Evolutionary conservation across 2,113 vertebrate species (phyloP), one percentile per base, ranked within the genome.

Genomic region (Rafetus swinhoei): DNA sequence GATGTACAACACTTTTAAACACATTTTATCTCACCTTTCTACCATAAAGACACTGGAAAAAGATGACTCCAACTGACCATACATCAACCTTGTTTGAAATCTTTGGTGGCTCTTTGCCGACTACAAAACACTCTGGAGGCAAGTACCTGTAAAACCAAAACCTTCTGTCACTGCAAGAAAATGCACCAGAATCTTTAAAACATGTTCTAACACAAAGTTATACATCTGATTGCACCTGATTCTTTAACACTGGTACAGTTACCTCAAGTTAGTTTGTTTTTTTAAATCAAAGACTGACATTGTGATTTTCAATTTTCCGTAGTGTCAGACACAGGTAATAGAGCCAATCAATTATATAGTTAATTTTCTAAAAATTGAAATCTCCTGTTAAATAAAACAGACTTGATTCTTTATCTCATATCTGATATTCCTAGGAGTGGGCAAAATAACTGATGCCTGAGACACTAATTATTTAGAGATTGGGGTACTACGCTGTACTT

Each of bases 11-110:
- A 59, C 87, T 83, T 87, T 56, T 13, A 87, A 21, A 2, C 21
- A 69, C 7, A 12, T 52, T 85, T 81, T 86, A 90, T 22, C 90
- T 98, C 98, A 99, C 99, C 98, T 99, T 99, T 97, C 99, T 99
- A 96, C 99, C 99, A 96, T 99, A 99, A 45, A 99, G 99, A 98
- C 99, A 99, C 97, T 99, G 99, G 98, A 99, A 99, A 98, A 99
- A 99, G 97, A 99, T 99, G 82, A 99, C 99, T 77, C 99, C 99
- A 84, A 99, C 99, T 62, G 99, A 99, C 99, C 99, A 99, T 45
- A 99, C 99, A 1, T 99, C 99, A 97, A 99, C 99, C 97, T 99
- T 99, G 97, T 99, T 99, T 96, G 99, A 99, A 98, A 99, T 99
- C 98, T 99, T 99, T 96, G 99, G 99, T 95, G 99, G 99, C 94